Evolutionary conservation across 1,140 invertebrate species (phyloP), one percentile per base, ranked within the genome.

Genomic region (Patella vulgata): DNA sequence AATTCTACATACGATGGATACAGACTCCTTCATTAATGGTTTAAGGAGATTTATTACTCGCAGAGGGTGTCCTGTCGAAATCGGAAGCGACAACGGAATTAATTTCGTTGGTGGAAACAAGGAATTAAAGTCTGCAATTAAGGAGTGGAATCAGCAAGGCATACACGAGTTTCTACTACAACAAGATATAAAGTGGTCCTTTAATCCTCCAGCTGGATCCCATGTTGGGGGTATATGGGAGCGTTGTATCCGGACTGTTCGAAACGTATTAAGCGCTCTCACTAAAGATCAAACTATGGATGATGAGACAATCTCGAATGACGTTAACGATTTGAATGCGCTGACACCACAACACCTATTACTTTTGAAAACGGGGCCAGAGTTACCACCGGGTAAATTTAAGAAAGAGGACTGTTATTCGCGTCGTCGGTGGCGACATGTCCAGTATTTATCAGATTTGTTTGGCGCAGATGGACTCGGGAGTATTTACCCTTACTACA

Each of bases 211-310:
- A n/a, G 53, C 61, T 54, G 71, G 68, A 28, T 73, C 78, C 8
- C 77, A 83, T 62, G 73, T 76, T 44, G 82, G 84, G 47, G 82
- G 82, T 1, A 66, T 71, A 40, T 84, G 66, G 81, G 70, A 86
- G 50, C 57, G 63, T 52, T 70, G 61, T 31, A 75, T 77, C 14
- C 78, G 77, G 57, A 66, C 9, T 48, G 42, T 53, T 23, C 28
- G 4, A 12, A 52, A 17, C 12, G 55, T n/a, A 17, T 6, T 31
- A 19, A 50, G 17, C 51, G 33, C 33, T 36, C 33, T 36, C 14
- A 8, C 14, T 8, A 36, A 62, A 39, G 30, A 17, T 40, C 8
- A 27, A 6, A 17, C 12, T 11, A 14, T 62, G 31, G 30, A 62
- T 17, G 50, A 62, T 46, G 59, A 62, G 31, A 19, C 17, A n/a